A percentile compares a stretch with the other conserved stretches of the same genome.
These are phyloP conservation scores for Adelges cooleyi DNA, from an alignment of 1,140 invertebrate species.

Conservation along the genomic window DNA sequence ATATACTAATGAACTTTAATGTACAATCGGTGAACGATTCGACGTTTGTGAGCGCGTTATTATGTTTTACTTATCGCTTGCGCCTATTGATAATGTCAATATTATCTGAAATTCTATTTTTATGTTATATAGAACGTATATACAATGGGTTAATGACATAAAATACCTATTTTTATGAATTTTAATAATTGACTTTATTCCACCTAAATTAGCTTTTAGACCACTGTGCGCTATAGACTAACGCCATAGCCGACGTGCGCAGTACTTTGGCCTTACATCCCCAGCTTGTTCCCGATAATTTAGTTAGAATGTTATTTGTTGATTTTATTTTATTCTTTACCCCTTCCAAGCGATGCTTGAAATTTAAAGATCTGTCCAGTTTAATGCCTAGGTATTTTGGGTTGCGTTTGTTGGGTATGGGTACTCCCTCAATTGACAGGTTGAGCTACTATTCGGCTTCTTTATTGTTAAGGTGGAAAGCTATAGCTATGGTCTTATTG, in stretches of 20 bases:
- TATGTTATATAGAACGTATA: no score
- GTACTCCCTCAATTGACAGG: neutral
- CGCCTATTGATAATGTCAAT: no score
- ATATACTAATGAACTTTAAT: no score
- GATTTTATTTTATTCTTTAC: neutral
- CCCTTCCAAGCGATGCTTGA: neutral
- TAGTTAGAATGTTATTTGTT: neutral
- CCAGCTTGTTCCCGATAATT: neutral
- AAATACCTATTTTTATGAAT: no score
- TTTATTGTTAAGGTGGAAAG: neutral
- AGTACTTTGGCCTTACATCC: neutral
- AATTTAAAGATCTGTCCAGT: neutral
- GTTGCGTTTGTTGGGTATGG: neutral
- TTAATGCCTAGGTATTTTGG: neutral
- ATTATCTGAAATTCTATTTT: no score
- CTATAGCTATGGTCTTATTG: neutral
- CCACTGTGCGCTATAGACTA: neutral
- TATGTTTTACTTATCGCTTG: no score
- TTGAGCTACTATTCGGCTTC: neutral
- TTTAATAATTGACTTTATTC: no score
- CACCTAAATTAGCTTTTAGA: no score
- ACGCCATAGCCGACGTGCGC: neutral
- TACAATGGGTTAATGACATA: no score
- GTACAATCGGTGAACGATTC: no score
- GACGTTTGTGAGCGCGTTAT: no score